These are phyloP conservation scores for Mastacembelus armatus DNA, from an alignment of 2,797 vertebrate species.

Conservation along the genomic window DNA sequence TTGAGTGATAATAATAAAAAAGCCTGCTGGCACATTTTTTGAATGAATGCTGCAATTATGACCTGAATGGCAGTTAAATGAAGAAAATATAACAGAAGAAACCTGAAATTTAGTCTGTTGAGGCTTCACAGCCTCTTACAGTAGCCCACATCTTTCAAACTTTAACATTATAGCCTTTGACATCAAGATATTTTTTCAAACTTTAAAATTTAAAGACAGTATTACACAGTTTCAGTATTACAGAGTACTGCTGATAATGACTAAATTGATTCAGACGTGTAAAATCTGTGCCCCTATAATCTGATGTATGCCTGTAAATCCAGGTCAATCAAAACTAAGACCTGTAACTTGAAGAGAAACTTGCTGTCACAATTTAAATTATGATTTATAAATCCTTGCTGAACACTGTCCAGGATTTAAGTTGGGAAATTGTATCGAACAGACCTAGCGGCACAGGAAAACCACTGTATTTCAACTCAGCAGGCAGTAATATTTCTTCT, in stretches of 20 bases:
- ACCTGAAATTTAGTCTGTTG: too few relatives aligned
- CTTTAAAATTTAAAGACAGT: too few relatives aligned
- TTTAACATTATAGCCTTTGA: too few relatives aligned
- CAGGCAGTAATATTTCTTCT: conserved; percentile 11
- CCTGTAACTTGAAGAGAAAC: not conserved
- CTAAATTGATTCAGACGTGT: not conserved
- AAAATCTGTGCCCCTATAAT: too few relatives aligned
- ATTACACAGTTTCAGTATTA: too few relatives aligned
- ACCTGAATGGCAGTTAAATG: conserved; percentile 14
- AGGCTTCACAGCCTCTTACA: too few relatives aligned
- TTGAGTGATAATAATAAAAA: conserved; percentile 56
- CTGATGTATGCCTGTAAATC: too few relatives aligned
- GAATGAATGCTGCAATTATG: conserved; percentile 32
- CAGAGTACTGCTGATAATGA: too few relatives aligned
- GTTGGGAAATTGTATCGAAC: conserved; percentile 2
- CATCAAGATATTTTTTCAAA: too few relatives aligned
- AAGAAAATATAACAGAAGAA: not conserved
- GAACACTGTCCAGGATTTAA: not conserved
- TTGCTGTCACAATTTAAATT: not conserved
- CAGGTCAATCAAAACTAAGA: not conserved
- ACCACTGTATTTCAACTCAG: conserved; percentile 1
- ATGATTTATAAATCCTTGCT: not conserved
- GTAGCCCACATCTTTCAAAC: too few relatives aligned
- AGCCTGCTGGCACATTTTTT: conserved; percentile 18
- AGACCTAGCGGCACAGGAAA: conserved; percentile 1